Conservation (phyloP, 2,113 vertebrate species). For the Campylomormyrus numenius region DNA sequence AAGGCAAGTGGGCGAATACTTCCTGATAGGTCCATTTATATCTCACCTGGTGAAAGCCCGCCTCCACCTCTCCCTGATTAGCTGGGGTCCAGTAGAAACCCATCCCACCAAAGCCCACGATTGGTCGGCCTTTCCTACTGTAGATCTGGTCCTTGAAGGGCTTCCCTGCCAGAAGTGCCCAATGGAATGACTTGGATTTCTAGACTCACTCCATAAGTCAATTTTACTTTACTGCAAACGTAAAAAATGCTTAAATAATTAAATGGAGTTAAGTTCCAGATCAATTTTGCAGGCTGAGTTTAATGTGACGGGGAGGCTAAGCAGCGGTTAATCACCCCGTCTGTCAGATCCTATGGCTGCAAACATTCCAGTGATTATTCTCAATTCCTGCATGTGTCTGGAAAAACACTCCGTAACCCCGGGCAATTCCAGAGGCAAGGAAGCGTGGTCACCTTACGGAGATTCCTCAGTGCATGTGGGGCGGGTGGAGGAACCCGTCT, state of each 20-base stretch:
- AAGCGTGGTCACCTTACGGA: not conserved
- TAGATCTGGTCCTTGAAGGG: not conserved
- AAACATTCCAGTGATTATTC: not conserved
- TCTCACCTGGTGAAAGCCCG: not conserved
- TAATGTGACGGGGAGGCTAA: not conserved
- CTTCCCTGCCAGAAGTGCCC: not conserved
- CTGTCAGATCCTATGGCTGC: not conserved
- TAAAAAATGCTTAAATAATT: not conserved
- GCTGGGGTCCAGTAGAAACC: not conserved
- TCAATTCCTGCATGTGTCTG: not conserved
- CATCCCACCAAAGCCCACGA: not conserved
- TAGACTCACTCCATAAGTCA: not conserved
- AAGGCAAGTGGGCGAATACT: not conserved
- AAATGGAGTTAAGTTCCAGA: not conserved
- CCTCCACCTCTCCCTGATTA: not conserved
- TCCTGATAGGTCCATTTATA: not conserved
- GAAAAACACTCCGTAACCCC: not conserved
- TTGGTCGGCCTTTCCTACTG: not conserved
- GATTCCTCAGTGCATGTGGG: not conserved
- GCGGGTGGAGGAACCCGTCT: not conserved
- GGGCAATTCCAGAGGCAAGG: not conserved
- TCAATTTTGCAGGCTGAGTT: not conserved
- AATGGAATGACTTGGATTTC: not conserved
- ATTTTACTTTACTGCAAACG: not conserved
- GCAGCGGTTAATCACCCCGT: not conserved